phyloP scores from a whole-genome alignment of 2,888 invertebrate species.

The Melanophora roralis region DNA sequence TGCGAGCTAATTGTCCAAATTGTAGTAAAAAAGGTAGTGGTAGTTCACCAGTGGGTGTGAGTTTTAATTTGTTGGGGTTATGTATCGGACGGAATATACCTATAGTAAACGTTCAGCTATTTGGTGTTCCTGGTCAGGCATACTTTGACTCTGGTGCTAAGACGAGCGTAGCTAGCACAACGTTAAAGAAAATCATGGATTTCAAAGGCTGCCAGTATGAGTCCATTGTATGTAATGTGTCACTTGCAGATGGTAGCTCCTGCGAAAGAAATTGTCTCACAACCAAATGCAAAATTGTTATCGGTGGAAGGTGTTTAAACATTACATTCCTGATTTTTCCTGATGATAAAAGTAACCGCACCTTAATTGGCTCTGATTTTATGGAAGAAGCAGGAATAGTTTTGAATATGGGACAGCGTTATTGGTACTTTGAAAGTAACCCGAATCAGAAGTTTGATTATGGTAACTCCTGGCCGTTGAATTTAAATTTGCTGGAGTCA shows the following conservation, averaged over 20 bases:
- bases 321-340: too few relatives aligned
- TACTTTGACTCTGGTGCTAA: constrained; percentile 58
- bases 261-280: too few relatives aligned
- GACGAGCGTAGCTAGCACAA: constrained; percentile 59
- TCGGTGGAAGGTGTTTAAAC: too few relatives aligned
- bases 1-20: constrained; percentile 46
- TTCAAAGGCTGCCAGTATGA: constrained; percentile 41
- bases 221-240: constrained; percentile 1
- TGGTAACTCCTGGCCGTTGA: constrained; percentile 19
- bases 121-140: constrained; percentile 54
- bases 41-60: constrained; percentile 7
- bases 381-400: too few relatives aligned
- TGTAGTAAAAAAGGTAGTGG: constrained; percentile 15
- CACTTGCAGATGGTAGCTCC: too few relatives aligned
- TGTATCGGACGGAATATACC: constrained; percentile 35
- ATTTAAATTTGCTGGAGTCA: constrained; percentile 29
- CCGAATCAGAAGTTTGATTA: constrained; percentile 44
- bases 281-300: too few relatives aligned
- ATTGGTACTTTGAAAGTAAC: constrained; percentile 33
- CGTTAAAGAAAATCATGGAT: constrained; percentile 47
- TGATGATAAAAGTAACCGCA: too few relatives aligned
- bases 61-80: constrained; percentile 25
- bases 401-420: too few relatives aligned
- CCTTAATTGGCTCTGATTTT: too few relatives aligned
- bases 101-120: constrained; percentile 35